Conservation (phyloP, 2,888 invertebrate genomes). For the Limnephilus lunatus region DNA sequence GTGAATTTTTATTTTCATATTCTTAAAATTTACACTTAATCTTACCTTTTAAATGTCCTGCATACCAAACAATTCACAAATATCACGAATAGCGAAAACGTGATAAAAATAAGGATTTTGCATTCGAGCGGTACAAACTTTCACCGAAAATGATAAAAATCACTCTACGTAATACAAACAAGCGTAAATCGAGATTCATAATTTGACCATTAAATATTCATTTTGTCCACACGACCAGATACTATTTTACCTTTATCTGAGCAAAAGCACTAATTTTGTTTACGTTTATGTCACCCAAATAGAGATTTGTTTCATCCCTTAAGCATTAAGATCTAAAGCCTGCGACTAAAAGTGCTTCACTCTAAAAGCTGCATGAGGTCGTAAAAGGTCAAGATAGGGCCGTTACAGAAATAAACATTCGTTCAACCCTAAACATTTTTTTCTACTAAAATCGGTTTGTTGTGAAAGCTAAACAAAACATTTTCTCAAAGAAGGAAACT, state of each 20-base stretch:
- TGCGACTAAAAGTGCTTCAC: not conserved
- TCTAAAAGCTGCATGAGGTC: slow-evolving; percentile 12
- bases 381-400: slow-evolving; percentile 8
- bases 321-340: slow-evolving; percentile 17
- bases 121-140: too few relatives aligned
- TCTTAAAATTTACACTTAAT: not conserved
- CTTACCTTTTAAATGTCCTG: not conserved
- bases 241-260: not conserved
- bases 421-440: not conserved
- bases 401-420: not conserved
- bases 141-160: not conserved
- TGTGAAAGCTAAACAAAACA: not conserved
- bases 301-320: slow-evolving; percentile 36
- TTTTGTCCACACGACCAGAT: not conserved
- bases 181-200: not conserved
- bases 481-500: not conserved
- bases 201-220: not conserved
- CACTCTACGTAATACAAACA: not conserved
- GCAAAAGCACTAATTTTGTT: not conserved
- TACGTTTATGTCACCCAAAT: slow-evolving; percentile 27
- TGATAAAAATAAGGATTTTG: not conserved
- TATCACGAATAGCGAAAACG: not conserved
- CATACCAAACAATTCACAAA: not conserved
- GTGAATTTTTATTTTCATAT: not conserved
- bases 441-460: not conserved